Evolutionary conservation across 2,797 vertebrate genomes (phyloP), one percentile per base, ranked within the genome.

Genomic region (Acrocephalus scirpaceus): DNA sequence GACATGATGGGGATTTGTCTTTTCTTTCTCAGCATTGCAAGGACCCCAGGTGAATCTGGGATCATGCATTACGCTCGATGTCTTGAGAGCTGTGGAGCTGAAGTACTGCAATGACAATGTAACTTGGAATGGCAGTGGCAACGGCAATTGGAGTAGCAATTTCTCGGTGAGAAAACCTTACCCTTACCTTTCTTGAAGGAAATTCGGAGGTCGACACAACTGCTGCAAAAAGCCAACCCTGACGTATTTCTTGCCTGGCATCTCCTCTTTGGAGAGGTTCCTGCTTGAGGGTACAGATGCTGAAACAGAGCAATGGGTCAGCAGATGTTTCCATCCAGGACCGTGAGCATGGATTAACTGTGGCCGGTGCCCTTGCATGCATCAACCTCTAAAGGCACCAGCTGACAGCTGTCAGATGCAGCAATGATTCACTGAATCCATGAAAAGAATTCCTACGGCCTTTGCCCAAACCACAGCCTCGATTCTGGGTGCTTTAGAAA

Each of bases 301-400:
- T 45, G 15, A 23, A 17, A 44, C 4, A 23, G 36, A 38, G 30
- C 30, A 44, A 2, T 45, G 21, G 7, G 10, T n/a, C 42, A 0
- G 21, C 7, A 29, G 19, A 22, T 3, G 14, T 9, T 48, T 36
- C 17, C 3, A 0, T 34, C 6, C 9, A 9, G 3, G 22, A 9
- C 69, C 2, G 29, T 21, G 17, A 29, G 10, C 4, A 3, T 10
- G 40, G 19, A 14, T 58, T 30, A 1, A 20, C 44, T 25, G 7
- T 30, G 42, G 11, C 20, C 27, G 14, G 3, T 60, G 8, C 5
- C 30, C 27, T 14, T 30, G 20, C 56, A 60, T 1, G 23, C 48
- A 48, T 48, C 48, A 42, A 42, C 42, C 16, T 42, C 42, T 16
- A 42, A 42, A 42, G 42, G 42, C 42, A 42, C 42, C 42, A 16